Evolutionary conservation across 2,888 invertebrate species (phyloP).

Genomic region (Salpingus planirostris): DNA sequence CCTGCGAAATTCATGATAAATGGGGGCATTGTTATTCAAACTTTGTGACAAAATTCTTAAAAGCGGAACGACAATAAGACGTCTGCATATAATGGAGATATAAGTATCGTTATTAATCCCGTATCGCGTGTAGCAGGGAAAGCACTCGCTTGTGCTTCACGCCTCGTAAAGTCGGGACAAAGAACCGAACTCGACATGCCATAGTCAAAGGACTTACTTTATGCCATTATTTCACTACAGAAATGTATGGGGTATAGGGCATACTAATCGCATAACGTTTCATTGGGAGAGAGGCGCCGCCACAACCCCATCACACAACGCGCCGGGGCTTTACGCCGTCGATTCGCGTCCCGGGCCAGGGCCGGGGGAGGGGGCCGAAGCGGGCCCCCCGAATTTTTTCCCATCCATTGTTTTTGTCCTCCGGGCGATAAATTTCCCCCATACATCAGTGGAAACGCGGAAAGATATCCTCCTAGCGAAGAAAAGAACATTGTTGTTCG

Average conservation of each 20-base stretch:
- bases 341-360: no score
- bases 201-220: constrained; percentile 26
- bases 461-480: no score
- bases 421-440: no score
- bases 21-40: constrained; percentile 9
- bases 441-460: no score
- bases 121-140: constrained; percentile 23
- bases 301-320: no score
- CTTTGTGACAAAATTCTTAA: constrained; percentile 11
- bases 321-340: no score
- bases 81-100: constrained; percentile 29
- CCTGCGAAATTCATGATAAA: constrained; percentile 5
- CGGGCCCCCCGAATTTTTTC: no score
- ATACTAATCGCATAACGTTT: constrained; percentile 10
- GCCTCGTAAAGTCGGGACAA: constrained; percentile 31
- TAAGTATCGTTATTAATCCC: constrained; percentile 32
- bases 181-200: constrained; percentile 26
- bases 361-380: no score
- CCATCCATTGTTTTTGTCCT: no score
- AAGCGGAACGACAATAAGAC: constrained; percentile 23
- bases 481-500: constrained; percentile 2
- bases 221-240: constrained; percentile 21
- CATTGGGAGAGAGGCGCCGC: no score
- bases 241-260: constrained; percentile 15
- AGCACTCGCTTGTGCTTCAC: constrained; percentile 28